Evolutionary conservation across 2,797 vertebrate species (phyloP).

Genomic region (Sphenodon punctatus): DNA sequence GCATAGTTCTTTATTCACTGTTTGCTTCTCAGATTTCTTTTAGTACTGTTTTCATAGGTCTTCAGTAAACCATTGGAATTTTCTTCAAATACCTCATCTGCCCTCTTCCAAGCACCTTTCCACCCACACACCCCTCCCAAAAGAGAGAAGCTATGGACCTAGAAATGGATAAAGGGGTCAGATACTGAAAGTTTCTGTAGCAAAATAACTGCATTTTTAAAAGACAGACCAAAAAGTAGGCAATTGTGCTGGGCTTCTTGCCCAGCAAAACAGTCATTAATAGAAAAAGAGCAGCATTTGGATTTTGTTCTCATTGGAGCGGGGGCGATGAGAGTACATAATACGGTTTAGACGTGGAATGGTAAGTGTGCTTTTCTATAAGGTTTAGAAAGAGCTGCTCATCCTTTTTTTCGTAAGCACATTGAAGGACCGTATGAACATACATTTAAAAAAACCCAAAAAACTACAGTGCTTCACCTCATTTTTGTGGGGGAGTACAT

Average conservation of each 20-base stretch:
- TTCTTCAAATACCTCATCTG: conserved; percentile 21
- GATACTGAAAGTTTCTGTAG: conserved; percentile 27
- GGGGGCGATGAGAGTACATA: too few species aligned
- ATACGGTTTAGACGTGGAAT: neutral
- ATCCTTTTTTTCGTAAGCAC: too few species aligned
- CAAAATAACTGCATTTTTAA: conserved; percentile 19
- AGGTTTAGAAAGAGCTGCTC: neutral
- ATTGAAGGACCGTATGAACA: too few species aligned
- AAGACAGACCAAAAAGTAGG: conserved; percentile 20
- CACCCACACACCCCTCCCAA: too few species aligned
- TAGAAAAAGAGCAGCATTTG: conserved; percentile 6
- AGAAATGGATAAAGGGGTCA: neutral
- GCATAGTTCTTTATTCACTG: neutral
- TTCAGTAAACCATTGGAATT: neutral
- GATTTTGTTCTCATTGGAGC: neutral
- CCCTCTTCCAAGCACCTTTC: too few species aligned
- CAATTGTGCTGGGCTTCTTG: conserved; percentile 17
- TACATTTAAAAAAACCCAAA: too few species aligned
- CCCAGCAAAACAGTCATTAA: conserved; percentile 15
- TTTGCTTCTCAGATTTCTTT: neutral
- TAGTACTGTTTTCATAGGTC: neutral
- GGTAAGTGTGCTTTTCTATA: neutral
- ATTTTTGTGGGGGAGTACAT: too few species aligned
- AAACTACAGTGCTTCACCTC: too few species aligned
- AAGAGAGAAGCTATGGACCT: conserved; percentile 1